Evolutionary conservation across 2,113 vertebrate genomes (phyloP), one percentile per base, ranked within the genome.

Genomic region (Baryphthengus martii): DNA sequence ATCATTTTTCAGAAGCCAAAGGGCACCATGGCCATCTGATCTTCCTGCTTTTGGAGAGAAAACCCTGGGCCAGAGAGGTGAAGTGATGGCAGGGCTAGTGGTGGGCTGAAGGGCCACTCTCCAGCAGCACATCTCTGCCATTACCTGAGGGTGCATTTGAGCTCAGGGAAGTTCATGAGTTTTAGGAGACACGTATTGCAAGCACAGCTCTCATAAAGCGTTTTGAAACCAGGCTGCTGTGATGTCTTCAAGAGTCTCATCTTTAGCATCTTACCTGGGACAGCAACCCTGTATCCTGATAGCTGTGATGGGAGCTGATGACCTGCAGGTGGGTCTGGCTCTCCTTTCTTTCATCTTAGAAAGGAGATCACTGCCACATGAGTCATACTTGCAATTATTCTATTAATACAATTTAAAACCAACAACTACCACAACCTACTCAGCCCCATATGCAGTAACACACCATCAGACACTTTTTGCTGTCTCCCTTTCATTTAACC

Each of bases 181-280:
- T 77, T 63, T 63, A 58, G 77, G 79, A 89, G 55, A 91, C 11
- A 23, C 79, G 85, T 90, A 70, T 88, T 95, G 71, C 87, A 92
- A 95, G 61, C 62, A 72, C 52, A 88, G 81, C 66, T 59, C 89
- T 71, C 53, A 28, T n/a, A n/a, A n/a, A n/a, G n/a, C n/a, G 20
- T 74, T 96, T 77, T 81, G 84, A 94, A 95, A 67, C 68, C 85
- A 78, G 90, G 78, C 21, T 50, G 45, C 45, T 68, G 79, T 15
- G 76, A 76, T 44, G 68, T 59, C 91, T 88, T 73, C 79, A 86
- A 68, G 68, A 82, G 31, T 74, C 73, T 95, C 72, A 42, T 13
- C 67, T 85, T 66, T 35, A 63, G 28, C 9, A 2, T 53, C 37
- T 72, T 53, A 65, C 20, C 33, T 40, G 84, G 89, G 58, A 52